Percentiles rank a stretch among this genome's conserved stretches.
phyloP scores from a whole-genome alignment of 2,113 vertebrate genomes.

The Puntigrus tetrazona region DNA sequence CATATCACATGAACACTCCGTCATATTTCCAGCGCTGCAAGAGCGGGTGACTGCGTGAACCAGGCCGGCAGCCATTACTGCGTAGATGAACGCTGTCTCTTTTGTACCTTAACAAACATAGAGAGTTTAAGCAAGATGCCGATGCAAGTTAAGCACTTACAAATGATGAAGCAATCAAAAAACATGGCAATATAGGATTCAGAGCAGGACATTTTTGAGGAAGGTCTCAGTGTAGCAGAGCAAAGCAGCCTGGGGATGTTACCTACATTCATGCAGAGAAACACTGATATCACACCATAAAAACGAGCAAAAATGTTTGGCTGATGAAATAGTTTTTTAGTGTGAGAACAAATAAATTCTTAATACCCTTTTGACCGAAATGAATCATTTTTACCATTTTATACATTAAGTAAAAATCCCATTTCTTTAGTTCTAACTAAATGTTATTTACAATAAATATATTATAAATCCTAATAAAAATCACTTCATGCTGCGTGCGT shows the following conservation, averaged over 20 bases:
- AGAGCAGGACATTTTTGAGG: neutral
- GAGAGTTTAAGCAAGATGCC: neutral
- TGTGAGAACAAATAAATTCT: neutral
- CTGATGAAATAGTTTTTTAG: neutral
- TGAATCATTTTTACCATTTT: neutral
- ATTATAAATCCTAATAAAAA: neutral
- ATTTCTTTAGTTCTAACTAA: neutral
- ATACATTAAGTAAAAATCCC: neutral
- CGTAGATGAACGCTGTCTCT: conserved; percentile 90
- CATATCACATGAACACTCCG: conserved; percentile 88
- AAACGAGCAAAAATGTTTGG: neutral
- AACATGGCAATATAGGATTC: neutral
- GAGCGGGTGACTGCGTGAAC: conserved; percentile 89
- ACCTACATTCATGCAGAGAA: neutral
- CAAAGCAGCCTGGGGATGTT: neutral
- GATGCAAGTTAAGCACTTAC: neutral
- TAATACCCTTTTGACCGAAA: neutral
- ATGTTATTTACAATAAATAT: neutral
- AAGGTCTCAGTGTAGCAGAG: neutral
- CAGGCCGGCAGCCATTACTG: conserved; percentile 87
- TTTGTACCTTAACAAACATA: conserved; percentile 83
- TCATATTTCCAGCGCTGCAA: conserved; percentile 91
- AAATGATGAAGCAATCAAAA: neutral
- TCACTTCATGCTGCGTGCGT: neutral
- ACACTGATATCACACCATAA: neutral